Conservation (phyloP, 2,888 invertebrate species). For the Tipula confusa region DNA sequence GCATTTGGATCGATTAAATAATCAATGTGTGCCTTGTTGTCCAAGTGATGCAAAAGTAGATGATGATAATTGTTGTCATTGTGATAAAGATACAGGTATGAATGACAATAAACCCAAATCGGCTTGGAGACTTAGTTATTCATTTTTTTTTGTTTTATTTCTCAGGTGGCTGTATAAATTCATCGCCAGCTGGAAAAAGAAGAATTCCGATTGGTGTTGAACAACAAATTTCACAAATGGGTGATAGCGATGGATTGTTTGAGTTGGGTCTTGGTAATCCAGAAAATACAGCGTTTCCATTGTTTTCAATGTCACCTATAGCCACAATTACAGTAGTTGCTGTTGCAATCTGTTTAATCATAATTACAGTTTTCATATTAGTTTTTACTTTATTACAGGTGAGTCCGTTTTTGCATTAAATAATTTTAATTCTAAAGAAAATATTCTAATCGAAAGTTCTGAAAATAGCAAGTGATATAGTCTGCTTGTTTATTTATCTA, state of each 20-base stretch:
- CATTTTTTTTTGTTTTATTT: background rate
- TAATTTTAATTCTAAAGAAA: too few relatives aligned
- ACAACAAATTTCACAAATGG: conserved; percentile 40
- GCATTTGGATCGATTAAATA: conserved; percentile 65
- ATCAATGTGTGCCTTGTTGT: conserved; percentile 73
- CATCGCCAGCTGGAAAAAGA: conserved; percentile 69
- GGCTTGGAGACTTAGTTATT: background rate
- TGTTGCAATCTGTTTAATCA: conserved; percentile 63
- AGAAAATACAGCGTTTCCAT: conserved; percentile 28
- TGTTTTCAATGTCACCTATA: conserved; percentile 50
- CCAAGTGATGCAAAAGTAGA: conserved; percentile 51
- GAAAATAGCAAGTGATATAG: too few relatives aligned
- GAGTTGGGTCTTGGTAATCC: conserved; percentile 29
- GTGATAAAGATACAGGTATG: conserved; percentile 64
- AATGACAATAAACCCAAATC: conserved; percentile 40
- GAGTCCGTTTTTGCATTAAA: conserved; percentile 36
- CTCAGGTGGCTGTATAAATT: conserved; percentile 67
- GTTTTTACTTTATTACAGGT: conserved; percentile 73
- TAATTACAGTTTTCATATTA: conserved; percentile 64
- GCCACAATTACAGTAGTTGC: conserved; percentile 64
- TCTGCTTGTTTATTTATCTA: too few relatives aligned
- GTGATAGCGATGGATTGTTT: conserved; percentile 33
- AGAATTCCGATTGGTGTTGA: conserved; percentile 60
- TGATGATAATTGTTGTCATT: conserved; percentile 62
- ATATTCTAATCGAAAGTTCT: too few relatives aligned